Percentiles rank a stretch among this genome's conserved stretches.
Evolutionary conservation across 2,113 vertebrate species (phyloP).

Genomic region (Pedetes capensis): DNA sequence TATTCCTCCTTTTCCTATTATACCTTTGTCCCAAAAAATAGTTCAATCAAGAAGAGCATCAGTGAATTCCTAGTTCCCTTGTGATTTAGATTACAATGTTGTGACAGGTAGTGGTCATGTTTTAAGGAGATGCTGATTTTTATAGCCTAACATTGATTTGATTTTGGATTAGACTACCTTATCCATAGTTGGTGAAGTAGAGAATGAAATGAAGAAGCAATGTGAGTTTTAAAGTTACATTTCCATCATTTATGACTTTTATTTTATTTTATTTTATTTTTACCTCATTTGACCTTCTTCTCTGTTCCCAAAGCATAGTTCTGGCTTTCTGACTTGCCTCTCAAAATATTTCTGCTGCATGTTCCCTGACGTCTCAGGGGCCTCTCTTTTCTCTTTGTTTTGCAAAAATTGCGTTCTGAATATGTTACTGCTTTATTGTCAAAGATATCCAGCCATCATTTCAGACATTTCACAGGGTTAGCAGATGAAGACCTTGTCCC

Average conservation of each 20-base stretch:
- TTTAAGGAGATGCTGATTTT: neutral
- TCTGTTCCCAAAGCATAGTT: neutral
- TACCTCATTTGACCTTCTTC: neutral
- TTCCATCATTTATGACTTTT: neutral
- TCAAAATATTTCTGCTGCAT: neutral
- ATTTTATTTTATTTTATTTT: neutral
- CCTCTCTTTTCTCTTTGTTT: neutral
- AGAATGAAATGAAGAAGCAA: neutral
- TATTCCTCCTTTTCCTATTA: neutral
- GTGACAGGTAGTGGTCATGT: neutral
- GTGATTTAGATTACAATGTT: neutral
- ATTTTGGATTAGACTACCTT: neutral
- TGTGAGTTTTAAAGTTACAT: neutral
- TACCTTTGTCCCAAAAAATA: neutral
- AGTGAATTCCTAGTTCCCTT: neutral
- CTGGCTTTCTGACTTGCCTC: neutral
- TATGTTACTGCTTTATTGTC: neutral
- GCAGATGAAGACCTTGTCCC: neutral
- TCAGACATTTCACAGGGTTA: neutral
- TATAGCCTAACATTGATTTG: neutral
- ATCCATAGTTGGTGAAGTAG: neutral
- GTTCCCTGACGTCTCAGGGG: neutral
- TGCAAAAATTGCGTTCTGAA: neutral
- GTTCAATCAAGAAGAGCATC: neutral
- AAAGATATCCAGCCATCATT: neutral